These are phyloP conservation scores for Gallinago jamesoni DNA, from an alignment of 2,113 vertebrate genomes.

Conservation along the genomic window DNA sequence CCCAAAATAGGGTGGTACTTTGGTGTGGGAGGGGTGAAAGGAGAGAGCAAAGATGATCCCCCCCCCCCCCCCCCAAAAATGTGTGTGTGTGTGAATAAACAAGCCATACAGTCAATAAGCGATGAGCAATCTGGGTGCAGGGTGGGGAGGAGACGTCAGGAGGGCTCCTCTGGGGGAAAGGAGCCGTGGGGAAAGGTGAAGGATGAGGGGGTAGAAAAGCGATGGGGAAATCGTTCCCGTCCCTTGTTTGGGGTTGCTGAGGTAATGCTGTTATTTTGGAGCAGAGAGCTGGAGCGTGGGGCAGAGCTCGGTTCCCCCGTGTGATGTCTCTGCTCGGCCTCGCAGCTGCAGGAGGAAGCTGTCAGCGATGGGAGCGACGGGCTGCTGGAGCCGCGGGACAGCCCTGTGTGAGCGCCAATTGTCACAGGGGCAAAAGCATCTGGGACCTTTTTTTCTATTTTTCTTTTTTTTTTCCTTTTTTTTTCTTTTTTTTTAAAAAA, in stretches of 20 bases:
- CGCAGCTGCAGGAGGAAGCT: neutral
- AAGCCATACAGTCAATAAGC: neutral
- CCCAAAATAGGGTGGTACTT: neutral
- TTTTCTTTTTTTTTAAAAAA: too few species aligned
- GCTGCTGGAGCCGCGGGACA: neutral
- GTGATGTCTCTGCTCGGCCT: neutral
- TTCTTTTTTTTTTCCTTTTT: too few species aligned
- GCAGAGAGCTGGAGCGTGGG: neutral
- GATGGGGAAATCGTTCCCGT: neutral
- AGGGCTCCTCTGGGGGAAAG: neutral
- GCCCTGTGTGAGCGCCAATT: fast-evolving
- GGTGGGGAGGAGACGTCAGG: neutral
- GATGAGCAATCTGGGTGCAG: neutral
- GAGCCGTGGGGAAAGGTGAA: neutral
- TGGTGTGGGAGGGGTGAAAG: neutral
- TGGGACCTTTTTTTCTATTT: fast-evolving
- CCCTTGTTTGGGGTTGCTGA: neutral
- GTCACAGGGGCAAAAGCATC: neutral
- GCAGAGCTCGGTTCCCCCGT: neutral
- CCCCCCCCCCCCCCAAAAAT: too few species aligned
- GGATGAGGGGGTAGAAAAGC: neutral
- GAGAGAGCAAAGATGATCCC: neutral
- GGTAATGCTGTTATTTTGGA: neutral
- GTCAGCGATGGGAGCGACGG: neutral
- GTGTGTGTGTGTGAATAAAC: neutral